Conservation (phyloP, 23 tunicate genomes). For the Ascidia mentula region DNA sequence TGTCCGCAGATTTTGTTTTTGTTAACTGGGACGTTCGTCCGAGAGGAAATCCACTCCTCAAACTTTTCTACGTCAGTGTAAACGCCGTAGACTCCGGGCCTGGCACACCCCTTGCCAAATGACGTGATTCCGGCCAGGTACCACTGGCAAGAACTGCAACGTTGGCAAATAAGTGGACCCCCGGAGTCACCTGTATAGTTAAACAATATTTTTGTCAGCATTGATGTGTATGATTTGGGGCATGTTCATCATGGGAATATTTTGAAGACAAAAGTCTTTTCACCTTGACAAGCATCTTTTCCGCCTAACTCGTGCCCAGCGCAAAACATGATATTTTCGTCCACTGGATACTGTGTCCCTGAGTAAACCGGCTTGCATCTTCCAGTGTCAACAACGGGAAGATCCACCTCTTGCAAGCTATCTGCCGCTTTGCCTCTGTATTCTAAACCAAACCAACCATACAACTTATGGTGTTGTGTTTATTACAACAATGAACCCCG, state of each 20-base stretch:
- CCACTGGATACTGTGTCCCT: constrained; percentile 34
- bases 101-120: constrained; percentile 74
- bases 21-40: constrained; percentile 28
- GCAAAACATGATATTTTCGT: constrained; percentile 52
- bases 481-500: background rate
- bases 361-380: constrained; percentile 33
- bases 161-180: constrained; percentile 74
- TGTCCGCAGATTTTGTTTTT: constrained; percentile 24
- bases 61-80: constrained; percentile 56
- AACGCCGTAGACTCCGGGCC: constrained; percentile 51
- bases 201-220: background rate
- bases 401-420: constrained; percentile 45
- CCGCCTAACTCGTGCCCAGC: constrained; percentile 78
- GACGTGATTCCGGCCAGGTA: constrained; percentile 57
- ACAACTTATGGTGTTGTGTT: background rate
- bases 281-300: constrained; percentile 89
- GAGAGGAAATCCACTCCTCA: constrained; percentile 33
- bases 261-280: too few relatives aligned
- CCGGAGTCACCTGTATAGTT: constrained; percentile 71
- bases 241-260: background rate
- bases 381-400: constrained; percentile 42
- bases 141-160: constrained; percentile 56
- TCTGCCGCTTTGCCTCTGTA: constrained; percentile 59
- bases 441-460: constrained; percentile 7
- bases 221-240: background rate